Conservation (phyloP, 2,797 vertebrate genomes). For the Monodelphis domestica region DNA sequence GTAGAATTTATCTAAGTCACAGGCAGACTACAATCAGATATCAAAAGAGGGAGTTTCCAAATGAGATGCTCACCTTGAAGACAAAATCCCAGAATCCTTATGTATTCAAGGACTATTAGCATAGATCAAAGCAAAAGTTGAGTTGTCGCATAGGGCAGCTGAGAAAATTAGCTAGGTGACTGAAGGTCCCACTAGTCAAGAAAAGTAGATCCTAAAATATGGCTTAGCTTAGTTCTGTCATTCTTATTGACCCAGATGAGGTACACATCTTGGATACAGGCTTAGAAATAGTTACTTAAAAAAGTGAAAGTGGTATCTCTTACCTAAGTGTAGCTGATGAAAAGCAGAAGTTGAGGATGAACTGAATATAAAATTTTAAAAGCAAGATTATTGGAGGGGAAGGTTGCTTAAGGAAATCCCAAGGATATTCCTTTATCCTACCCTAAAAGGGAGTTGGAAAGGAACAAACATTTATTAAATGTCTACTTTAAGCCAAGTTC, state of each 20-base stretch:
- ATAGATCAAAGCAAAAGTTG: neutral
- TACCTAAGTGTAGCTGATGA: neutral
- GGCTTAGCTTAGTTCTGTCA: constrained; percentile 45
- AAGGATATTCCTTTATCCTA: neutral
- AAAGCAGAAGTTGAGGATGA: neutral
- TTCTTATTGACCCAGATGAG: constrained; percentile 48
- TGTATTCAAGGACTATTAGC: neutral
- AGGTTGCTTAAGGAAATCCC: neutral
- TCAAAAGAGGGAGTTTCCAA: neutral
- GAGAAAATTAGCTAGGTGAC: constrained; percentile 49
- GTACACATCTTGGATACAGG: constrained; percentile 35
- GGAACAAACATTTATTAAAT: neutral
- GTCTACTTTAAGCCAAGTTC: neutral
- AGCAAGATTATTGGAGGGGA: neutral
- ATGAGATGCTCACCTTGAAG: neutral
- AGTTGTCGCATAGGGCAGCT: neutral
- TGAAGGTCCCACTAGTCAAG: neutral
- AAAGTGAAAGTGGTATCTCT: neutral
- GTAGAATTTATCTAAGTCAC: neutral
- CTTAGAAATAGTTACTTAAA: constrained; percentile 23
- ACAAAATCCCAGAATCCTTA: neutral
- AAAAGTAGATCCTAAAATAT: neutral
- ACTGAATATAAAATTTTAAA: neutral
- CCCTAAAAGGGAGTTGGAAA: neutral
- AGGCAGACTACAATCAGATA: neutral